Percentiles rank a stretch among this genome's conserved stretches.
Evolutionary conservation across 2,113 vertebrate genomes (phyloP).

Genomic region (Hemicordylus capensis): DNA sequence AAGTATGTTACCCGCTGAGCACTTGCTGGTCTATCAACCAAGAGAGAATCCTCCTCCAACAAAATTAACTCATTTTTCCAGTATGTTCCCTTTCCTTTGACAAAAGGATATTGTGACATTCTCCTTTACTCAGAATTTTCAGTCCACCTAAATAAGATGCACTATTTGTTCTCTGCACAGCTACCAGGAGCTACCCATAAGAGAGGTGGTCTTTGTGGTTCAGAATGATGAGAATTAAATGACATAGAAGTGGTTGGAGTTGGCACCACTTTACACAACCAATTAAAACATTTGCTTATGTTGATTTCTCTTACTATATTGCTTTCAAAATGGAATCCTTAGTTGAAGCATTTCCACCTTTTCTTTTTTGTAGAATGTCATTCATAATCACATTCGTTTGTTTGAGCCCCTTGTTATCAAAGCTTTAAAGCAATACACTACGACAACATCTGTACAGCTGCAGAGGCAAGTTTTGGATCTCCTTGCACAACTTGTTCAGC

Average conservation of each 20-base stretch:
- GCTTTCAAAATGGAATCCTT: conserved; percentile 35
- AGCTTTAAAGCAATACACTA: conserved; percentile 97
- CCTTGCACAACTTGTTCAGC: conserved; percentile 94
- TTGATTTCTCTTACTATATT: conserved; percentile 6
- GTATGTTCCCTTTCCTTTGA: not conserved
- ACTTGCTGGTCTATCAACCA: not conserved
- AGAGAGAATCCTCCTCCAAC: too few relatives aligned
- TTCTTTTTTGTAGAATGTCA: conserved; percentile 83
- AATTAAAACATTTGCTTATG: not conserved
- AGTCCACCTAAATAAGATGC: not conserved
- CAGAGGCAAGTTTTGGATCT: conserved; percentile 96
- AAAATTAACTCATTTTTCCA: not conserved
- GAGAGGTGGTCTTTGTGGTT: not conserved
- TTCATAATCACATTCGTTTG: conserved; percentile 95
- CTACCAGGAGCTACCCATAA: not conserved
- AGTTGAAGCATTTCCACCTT: conserved; percentile 51
- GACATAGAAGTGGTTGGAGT: not conserved
- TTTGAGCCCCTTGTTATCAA: conserved; percentile 99
- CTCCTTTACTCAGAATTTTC: not conserved
- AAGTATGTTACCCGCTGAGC: not conserved
- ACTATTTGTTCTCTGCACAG: too few relatives aligned
- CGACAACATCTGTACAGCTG: conserved; percentile 93
- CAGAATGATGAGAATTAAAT: not conserved
- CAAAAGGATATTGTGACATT: not conserved
- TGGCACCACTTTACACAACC: not conserved